Evolutionary conservation across 2,113 vertebrate species (phyloP), one percentile per base, ranked within the genome.

Genomic region (Forbesichthys agassizii): DNA sequence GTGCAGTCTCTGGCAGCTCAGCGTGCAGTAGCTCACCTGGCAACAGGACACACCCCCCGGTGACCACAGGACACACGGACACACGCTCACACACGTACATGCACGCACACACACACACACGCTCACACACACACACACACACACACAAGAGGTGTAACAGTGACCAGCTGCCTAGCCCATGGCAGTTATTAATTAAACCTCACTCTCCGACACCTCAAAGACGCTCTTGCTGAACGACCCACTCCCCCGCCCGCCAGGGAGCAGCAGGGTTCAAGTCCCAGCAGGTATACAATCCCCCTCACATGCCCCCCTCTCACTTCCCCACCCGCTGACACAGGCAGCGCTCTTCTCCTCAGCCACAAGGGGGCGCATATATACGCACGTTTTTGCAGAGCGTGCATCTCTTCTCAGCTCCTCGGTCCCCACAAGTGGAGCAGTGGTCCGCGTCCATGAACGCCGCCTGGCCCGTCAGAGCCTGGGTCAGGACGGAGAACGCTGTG

Each of bases 351-450:
- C 49, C 13, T 71, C 27, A 27, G 1, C 12, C 58, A 54, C 63
- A 1, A 42, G 36, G 36, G 36, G 36, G 36, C 36, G 36, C 36
- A 5, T 16, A 3, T 16, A 3, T 0, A 0, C 61, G 92, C 93
- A 99, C 98, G 96, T 93, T 95, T 94, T 98, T 99, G 83, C 98
- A 99, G 10, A 96, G 89, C 4, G 97, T 98, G 71, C 98, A 99
- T 64, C 95, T 94, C 88, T 98, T 99, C 81, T 94, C 93, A 0
- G 97, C 97, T 69, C 96, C 96, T 27, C 98, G 98, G 86, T 96
- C 97, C 10, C 98, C 97, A 85, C 98, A 99, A 5, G 96, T 92
- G 1, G 95, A 96, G 60, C 98, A 99, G 83, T 98, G 98, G 71
- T 99, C 98, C 14, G 95, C 92, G 74, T 99, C 97, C 92, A 98